These are phyloP conservation scores for Nemotelus pantherinus DNA, from an alignment of 2,888 invertebrate species.

Conservation along the genomic window DNA sequence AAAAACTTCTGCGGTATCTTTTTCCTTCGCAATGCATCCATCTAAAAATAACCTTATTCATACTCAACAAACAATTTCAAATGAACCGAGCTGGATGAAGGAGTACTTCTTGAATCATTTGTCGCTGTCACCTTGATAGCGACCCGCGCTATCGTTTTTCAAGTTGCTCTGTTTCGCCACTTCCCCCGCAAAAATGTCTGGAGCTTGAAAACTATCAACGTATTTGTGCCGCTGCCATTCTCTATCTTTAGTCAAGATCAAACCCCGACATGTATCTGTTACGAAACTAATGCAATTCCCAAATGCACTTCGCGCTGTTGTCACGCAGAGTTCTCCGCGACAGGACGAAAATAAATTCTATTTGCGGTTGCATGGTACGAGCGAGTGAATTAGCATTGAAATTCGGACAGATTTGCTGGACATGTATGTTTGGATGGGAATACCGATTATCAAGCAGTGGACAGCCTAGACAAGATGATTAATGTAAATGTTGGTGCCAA, in stretches of 20 bases:
- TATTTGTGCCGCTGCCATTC: background rate
- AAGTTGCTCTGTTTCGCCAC: background rate
- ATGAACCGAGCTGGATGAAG: background rate
- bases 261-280: background rate
- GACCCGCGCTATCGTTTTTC: conserved; percentile 7
- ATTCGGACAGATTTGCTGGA: no score
- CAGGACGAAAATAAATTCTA: conserved; percentile 14
- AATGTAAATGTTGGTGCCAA: no score
- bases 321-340: background rate
- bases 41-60: conserved; percentile 31
- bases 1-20: conserved; percentile 4
- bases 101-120: conserved; percentile 35
- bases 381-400: no score
- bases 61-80: conserved; percentile 37
- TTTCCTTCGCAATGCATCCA: conserved; percentile 3
- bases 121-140: conserved; percentile 40
- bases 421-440: no score
- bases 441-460: no score
- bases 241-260: conserved; percentile 3
- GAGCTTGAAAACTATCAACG: background rate
- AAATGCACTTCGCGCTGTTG: conserved; percentile 14
- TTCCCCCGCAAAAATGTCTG: background rate
- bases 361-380: background rate
- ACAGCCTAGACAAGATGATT: no score
- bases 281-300: background rate